Conservation (phyloP, 1,140 invertebrate species). For the Medauroidea extradentata region DNA sequence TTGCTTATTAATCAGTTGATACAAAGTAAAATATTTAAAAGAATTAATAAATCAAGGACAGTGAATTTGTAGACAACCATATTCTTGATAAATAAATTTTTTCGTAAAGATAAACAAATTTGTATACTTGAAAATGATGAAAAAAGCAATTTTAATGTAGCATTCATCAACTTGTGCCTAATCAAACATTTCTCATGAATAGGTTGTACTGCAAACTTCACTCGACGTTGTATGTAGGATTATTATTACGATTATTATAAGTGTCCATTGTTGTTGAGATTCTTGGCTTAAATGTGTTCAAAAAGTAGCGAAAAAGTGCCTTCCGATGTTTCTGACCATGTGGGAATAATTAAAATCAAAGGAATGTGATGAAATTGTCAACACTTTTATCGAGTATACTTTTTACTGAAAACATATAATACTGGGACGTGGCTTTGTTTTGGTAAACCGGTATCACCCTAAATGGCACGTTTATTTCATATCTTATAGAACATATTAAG, state of each 20-base stretch:
- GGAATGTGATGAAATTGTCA: conserved; percentile 14
- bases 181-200: conserved; percentile 18
- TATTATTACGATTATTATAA: conserved; percentile 3
- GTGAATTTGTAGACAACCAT: conserved; percentile 24
- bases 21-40: conserved; percentile 15
- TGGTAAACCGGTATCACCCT: conserved; percentile 19
- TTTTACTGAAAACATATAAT: conserved; percentile 11
- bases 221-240: conserved; percentile 14
- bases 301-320: conserved; percentile 23
- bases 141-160: conserved; percentile 8
- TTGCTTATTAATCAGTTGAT: conserved; percentile 23
- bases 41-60: conserved; percentile 12
- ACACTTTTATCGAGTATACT: conserved; percentile 12
- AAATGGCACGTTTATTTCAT: conserved; percentile 21
- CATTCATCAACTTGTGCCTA: conserved; percentile 25
- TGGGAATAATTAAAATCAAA: neutral
- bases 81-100: conserved; percentile 26
- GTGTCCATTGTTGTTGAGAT: conserved; percentile 21
- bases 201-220: conserved; percentile 21
- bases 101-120: conserved; percentile 17
- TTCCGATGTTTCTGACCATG: conserved; percentile 24
- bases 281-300: conserved; percentile 24
- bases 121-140: conserved; percentile 15
- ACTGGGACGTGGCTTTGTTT: conserved; percentile 13
- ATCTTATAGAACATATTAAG: conserved; percentile 12